Base-by-base conservation (phyloP, 2,888 invertebrate genomes). In the Drosophila multiciliata region DNA sequence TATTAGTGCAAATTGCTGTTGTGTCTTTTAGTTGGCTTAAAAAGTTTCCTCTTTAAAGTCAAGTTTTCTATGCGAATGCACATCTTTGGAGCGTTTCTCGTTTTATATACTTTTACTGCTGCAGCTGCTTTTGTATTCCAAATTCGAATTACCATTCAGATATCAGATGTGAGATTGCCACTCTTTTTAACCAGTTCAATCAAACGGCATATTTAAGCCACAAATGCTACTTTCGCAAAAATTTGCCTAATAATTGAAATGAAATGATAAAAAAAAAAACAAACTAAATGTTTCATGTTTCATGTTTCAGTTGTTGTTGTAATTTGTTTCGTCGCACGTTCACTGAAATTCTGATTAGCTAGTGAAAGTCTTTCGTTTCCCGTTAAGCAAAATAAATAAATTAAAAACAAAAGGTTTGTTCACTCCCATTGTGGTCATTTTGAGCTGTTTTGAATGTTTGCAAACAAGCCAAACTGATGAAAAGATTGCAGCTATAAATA, bases 201-300 rank as follows among this genome's bases (percentile, higher is more conserved):
- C 59, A 33, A 86, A 83, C 78, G 83, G 87, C 45, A 15, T 83
- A 81, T 60, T 45, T 32, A 29, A 29, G 15, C 62, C 58, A 35
- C 40, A 64, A 50, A 65, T 38, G 73, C 69, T 54, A 87, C 85
- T 85, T 85, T 85, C 85, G 85, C 89, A 84, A 87, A 85, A 89
- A 85, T 85, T 89, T 87, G 85, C 75, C 57, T 85, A 89, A 85
- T 85, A 89, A 85, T 85, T 89, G 82, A 83, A 76, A 48, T 15
- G 20, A 84, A 50, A 73, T 58, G 32, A 68, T 71, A 50, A 60
- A 67, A 50, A 68, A 67, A 73, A 65, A 59, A 65, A 55, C n/a
- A n/a, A 66, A 58, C 7, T 6, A 49, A 38, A 32, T 60, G 62
- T 55, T 61, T 53, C 57, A 32, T 60, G 62, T 55, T 61, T 53